Base-by-base conservation (phyloP, 2,888 invertebrate species). In the Ferrisia virgata region DNA sequence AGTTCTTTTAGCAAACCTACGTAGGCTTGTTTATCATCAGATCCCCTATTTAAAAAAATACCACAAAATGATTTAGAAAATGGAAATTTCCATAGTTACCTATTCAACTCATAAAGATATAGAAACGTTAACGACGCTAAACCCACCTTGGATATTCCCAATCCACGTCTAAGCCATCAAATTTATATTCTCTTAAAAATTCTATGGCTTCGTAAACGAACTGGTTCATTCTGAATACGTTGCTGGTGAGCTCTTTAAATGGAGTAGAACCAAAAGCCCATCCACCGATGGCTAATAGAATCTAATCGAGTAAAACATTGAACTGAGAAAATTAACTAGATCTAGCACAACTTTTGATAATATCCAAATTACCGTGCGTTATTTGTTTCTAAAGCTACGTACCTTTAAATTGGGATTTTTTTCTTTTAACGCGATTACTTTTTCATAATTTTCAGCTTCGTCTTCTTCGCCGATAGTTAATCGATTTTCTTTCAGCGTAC, bases 181-280 rank as follows among this genome's bases (percentile, higher is more conserved):
- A 96, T 89, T 96, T 94, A 88, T 94, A 95, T 87, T 96, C 95
- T 78, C 97, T 91, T 81, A 97, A 91, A 90, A 96, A 97, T 86
- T 97, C 96, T 85, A 97, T 96, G 22, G 96, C 95, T 89, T 96
- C 96, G 88, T 97, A 97, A 3, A 97, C 96, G 88, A 97, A 97
- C 88, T 96, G 96, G 88, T 96, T 96, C 96, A 96, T 96, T 76
- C 96, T 92, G 92, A 95, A 96, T 4, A 95, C 94, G 88, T 96
- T 97, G 85, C 94, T 94, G 0, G 96, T 96, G 64, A 97, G 91
- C 88, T 96, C 96, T 90, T 96, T 96, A 91, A 96, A 96, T 2
- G 96, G 96, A 0, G 96, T 96, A 0, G 97, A 97, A 13, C 97
- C 97, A 87, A 97, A 97, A 0, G 96, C 96, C 97, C 97, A 98